These are phyloP conservation scores for Yponomeuta cagnagella DNA, from an alignment of 2,888 invertebrate species.

Conservation along the genomic window DNA sequence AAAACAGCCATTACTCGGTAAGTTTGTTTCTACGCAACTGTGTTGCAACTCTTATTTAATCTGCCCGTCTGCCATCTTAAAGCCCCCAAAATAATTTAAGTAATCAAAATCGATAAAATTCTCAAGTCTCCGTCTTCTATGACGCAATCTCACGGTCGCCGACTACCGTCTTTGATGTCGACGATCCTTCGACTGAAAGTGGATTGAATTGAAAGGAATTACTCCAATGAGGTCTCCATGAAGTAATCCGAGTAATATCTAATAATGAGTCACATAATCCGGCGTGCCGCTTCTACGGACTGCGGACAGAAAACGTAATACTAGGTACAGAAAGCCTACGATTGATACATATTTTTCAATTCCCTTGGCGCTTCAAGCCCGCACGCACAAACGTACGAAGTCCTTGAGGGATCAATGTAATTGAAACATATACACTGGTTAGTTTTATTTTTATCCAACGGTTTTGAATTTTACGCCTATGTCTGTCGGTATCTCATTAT, in stretches of 20 bases:
- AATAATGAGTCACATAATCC: constrained; percentile 60
- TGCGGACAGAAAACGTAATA: not conserved
- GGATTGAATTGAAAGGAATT: constrained; percentile 42
- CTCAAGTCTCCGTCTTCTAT: not conserved
- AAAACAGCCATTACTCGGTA: no score
- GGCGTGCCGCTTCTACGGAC: constrained; percentile 22
- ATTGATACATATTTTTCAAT: no score
- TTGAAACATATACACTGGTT: no score
- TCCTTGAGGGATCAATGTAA: no score
- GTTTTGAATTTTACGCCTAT: no score
- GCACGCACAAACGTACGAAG: no score
- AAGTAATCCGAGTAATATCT: constrained; percentile 54
- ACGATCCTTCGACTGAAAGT: constrained; percentile 39
- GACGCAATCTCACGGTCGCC: not conserved
- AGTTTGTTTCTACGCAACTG: no score
- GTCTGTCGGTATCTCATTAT: no score
- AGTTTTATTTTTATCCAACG: no score
- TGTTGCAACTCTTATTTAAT: no score
- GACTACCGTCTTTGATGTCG: constrained; percentile 36
- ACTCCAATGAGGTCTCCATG: constrained; percentile 34
- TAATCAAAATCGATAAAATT: constrained; percentile 3
- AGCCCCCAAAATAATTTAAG: not conserved
- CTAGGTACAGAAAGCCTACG: no score
- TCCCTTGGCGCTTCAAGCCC: no score
- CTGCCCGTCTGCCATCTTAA: not conserved